These are phyloP conservation scores for Mesoligia furuncula DNA, from an alignment of 2,888 invertebrate species.

Conservation along the genomic window DNA sequence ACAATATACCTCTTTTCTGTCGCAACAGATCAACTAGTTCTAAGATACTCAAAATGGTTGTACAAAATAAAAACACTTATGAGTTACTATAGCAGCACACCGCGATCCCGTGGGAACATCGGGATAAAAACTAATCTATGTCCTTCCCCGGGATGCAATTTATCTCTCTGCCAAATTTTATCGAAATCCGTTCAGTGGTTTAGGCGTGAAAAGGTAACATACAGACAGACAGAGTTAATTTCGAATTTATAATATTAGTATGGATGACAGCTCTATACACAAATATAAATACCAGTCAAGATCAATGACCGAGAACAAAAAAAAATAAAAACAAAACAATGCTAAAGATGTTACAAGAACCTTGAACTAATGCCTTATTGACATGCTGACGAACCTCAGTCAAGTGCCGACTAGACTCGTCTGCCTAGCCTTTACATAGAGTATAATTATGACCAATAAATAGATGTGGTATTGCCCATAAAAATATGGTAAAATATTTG, in stretches of 20 bases:
- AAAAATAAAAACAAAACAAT: conserved; percentile 54
- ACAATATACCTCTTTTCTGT: background rate
- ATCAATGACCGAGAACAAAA: conserved; percentile 51
- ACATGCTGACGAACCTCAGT: conserved; percentile 59
- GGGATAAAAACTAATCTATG: too few relatives aligned
- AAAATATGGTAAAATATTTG: background rate
- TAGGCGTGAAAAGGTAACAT: too few relatives aligned
- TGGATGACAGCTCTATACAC: background rate
- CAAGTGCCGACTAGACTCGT: conserved; percentile 70
- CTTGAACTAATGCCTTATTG: conserved; percentile 75
- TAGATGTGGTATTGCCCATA: conserved; percentile 43
- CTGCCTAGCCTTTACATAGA: conserved; percentile 58
- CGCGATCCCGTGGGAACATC: too few relatives aligned
- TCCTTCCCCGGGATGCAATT: too few relatives aligned
- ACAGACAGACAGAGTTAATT: too few relatives aligned
- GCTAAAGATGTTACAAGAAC: conserved; percentile 69
- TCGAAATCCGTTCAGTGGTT: too few relatives aligned
- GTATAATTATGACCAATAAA: background rate
- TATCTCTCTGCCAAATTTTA: too few relatives aligned
- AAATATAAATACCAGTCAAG: conserved; percentile 32
- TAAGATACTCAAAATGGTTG: too few relatives aligned
- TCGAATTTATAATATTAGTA: too few relatives aligned
- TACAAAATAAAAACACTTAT: too few relatives aligned
- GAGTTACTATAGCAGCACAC: too few relatives aligned
- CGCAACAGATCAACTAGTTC: background rate